Conservation (phyloP, 64 coral and sea anemone species). For the Montipora sp. region DNA sequence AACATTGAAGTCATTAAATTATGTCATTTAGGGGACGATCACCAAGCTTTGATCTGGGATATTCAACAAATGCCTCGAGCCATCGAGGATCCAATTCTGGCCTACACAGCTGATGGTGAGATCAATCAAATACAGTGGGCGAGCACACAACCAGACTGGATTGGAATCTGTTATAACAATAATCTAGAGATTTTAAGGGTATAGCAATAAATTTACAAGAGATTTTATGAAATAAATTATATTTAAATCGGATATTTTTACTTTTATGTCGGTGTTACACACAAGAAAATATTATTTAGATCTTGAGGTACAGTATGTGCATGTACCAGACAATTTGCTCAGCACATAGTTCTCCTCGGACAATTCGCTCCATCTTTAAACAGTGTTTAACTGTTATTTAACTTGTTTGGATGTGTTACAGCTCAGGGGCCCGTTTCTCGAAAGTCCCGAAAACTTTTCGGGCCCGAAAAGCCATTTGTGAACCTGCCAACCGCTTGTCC, state of each 20-base stretch:
- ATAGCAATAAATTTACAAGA: slow-evolving; percentile 21
- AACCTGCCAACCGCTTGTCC: no score
- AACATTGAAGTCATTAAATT: not conserved
- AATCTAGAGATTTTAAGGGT: slow-evolving; percentile 96
- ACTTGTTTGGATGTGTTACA: no score
- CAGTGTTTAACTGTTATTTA: no score
- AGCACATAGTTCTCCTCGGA: no score
- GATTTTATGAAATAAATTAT: not conserved
- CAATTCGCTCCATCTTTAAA: no score
- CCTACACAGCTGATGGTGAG: slow-evolving; percentile 97
- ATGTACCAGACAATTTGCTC: no score
- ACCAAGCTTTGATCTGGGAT: slow-evolving; percentile 98
- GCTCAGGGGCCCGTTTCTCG: no score
- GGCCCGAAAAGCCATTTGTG: no score
- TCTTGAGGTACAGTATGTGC: no score
- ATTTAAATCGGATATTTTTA: not conserved
- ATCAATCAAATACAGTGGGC: slow-evolving; percentile 99
- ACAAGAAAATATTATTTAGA: no score
- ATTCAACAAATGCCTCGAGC: slow-evolving; percentile 99
- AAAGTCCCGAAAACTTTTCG: no score
- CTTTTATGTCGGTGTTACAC: not conserved
- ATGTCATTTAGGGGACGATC: slow-evolving; percentile 78
- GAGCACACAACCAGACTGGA: slow-evolving; percentile 98
- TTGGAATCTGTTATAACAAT: slow-evolving; percentile 98
- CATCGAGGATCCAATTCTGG: slow-evolving; percentile 97